Percentiles rank a stretch among this genome's conserved stretches.
These are phyloP conservation scores for Vanessa tameamea DNA, from an alignment of 1,140 invertebrate genomes.

Conservation along the genomic window DNA sequence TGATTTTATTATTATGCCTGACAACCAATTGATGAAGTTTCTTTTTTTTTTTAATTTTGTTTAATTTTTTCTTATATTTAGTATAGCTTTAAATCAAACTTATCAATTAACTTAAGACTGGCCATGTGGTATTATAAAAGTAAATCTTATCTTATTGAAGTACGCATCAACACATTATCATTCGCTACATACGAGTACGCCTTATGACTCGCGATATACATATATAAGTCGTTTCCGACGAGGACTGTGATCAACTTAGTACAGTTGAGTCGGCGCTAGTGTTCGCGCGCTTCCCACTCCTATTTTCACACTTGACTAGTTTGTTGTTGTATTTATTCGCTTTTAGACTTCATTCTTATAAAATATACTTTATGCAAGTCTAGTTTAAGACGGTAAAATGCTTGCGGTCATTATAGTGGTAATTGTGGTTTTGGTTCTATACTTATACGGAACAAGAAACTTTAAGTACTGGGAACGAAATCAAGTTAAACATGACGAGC, in stretches of 20 bases:
- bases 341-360: neutral
- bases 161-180: too few relatives aligned
- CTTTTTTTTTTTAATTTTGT: too few relatives aligned
- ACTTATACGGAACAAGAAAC: constrained; percentile 50
- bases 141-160: too few relatives aligned
- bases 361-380: neutral
- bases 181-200: too few relatives aligned
- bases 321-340: neutral
- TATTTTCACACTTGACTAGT: too few relatives aligned
- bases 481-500: constrained; percentile 65
- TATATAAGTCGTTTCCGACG: neutral
- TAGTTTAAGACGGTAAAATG: neutral
- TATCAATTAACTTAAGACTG: neutral
- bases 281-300: neutral
- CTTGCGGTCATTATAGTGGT: constrained; percentile 25
- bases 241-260: neutral
- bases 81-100: neutral
- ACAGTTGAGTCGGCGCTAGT: too few relatives aligned
- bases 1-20: too few relatives aligned
- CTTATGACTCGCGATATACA: neutral
- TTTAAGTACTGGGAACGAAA: constrained; percentile 72
- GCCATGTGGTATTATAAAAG: too few relatives aligned
- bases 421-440: constrained; percentile 31
- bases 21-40: too few relatives aligned
- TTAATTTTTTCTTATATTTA: too few relatives aligned